Base-by-base conservation (phyloP, 2,113 vertebrate genomes). In the Scytalopus superciliaris region DNA sequence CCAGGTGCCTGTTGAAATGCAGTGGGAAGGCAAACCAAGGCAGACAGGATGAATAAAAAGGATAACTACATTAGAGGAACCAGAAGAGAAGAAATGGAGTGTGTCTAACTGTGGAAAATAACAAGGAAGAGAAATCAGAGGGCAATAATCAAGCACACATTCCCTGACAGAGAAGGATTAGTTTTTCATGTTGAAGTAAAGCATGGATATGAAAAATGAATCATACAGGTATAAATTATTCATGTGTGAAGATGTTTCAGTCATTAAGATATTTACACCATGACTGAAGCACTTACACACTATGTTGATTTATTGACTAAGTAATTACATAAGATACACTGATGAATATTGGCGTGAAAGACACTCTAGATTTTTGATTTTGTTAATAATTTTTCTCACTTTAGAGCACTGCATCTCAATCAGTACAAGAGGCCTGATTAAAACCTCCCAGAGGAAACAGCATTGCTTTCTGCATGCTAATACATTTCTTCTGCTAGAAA, bases 221-320 rank as follows among this genome's bases (percentile, higher is more conserved):
- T 97, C 95, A 86, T 86, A 90, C 66, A 95, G 93, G 89, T 94
- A 97, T 98, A 97, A 98, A 98, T 98, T 98, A 98, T 98, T 98
- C 97, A 98, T 96, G 92, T 84, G 73, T 94, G 97, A 98, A 96
- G 97, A 97, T 82, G 78, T 96, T 97, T 97, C 93, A 96, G 97
- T 98, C 97, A 98, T 98, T 98, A 98, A 97, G 96, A 98, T 97
- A 98, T 97, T 97, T 98, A 98, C 78, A 97, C 94, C 74, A 31
- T 53, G 93, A 97, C 95, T 91, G 95, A 96, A 97, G 93, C 68
- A 95, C 90, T 94, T 97, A 98, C 94, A 96, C 13, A 64, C 85
- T 56, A 87, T 60, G 91, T 84, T 98, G 98, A 98, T 97, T 98
- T 98, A 98, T 97, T 93, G 93, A 93, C 91, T 90, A 59, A 80